A percentile compares a stretch with the other conserved stretches of the same genome.
phyloP scores from a whole-genome alignment of 2,797 vertebrate species.

The Enteromius trimaculatus region DNA sequence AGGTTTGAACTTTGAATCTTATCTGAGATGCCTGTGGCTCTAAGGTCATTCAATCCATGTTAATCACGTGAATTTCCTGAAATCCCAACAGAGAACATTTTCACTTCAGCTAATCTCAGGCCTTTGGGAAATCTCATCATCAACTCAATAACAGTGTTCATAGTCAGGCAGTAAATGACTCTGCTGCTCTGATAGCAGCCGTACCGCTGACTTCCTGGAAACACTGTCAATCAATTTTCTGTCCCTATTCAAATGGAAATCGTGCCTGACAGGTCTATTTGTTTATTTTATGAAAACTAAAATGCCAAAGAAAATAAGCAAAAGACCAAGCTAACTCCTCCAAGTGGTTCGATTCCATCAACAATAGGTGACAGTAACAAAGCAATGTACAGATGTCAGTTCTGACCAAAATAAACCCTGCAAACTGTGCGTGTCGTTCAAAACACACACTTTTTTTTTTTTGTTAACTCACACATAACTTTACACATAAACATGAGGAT shows the following conservation, averaged over 20 bases:
- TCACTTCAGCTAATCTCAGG: conserved; percentile 35
- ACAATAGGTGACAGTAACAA: neutral
- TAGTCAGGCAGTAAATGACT: conserved; percentile 3
- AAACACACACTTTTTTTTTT: neutral
- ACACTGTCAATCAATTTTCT: conserved; percentile 34
- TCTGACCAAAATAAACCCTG: neutral
- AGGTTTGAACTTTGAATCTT: conserved; percentile 44
- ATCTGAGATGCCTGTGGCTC: conserved; percentile 36
- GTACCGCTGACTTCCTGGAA: conserved; percentile 2
- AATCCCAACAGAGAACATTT: conserved; percentile 43
- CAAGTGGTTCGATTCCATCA: neutral
- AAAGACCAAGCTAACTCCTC: neutral
- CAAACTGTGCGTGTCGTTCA: neutral
- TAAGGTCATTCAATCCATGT: conserved; percentile 51
- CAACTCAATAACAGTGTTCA: conserved; percentile 35
- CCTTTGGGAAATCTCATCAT: conserved; percentile 41
- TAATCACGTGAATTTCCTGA: conserved; percentile 39
- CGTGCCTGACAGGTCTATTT: conserved; percentile 3
- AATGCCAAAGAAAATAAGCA: neutral
- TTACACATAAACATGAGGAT: conserved; percentile 45
- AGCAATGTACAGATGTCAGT: neutral
- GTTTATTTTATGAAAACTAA: conserved; percentile 3
- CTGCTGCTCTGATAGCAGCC: conserved; percentile 19
- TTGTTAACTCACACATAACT: neutral
- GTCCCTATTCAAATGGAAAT: conserved; percentile 4